Percentiles rank a stretch among this genome's conserved stretches.
phyloP scores from a whole-genome alignment of 2,113 vertebrate genomes.

The Tachysurus fulvidraco region DNA sequence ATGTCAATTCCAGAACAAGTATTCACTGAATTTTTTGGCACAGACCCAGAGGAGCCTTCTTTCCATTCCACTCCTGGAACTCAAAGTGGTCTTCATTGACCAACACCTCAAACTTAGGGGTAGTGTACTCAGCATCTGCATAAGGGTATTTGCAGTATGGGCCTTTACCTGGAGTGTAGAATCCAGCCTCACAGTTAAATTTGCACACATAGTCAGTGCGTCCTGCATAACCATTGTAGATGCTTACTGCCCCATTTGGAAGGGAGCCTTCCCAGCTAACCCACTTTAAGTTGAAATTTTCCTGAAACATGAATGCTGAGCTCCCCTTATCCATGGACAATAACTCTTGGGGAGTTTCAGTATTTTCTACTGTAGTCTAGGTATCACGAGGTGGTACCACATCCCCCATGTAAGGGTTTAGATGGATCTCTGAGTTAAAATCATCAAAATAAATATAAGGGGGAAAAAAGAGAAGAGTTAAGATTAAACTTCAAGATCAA shows the following conservation, averaged over 20 bases:
- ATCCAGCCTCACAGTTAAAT: constrained; percentile 55
- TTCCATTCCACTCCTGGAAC: constrained; percentile 55
- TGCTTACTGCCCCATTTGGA: constrained; percentile 52
- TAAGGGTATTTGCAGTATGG: constrained; percentile 58
- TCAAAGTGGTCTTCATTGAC: constrained; percentile 58
- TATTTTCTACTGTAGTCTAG: constrained; percentile 5
- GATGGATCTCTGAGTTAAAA: constrained; percentile 51
- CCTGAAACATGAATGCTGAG: constrained; percentile 43
- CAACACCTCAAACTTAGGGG: constrained; percentile 51
- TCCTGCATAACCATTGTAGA: constrained; percentile 57
- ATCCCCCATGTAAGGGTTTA: constrained; percentile 59
- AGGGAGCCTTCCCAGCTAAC: constrained; percentile 51
- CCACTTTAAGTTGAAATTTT: constrained; percentile 58
- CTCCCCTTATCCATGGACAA: background rate
- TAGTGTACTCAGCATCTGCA: constrained; percentile 45
- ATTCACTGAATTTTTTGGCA: constrained; percentile 46
- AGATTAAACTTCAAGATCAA: no score
- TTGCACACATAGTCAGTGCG: constrained; percentile 58
- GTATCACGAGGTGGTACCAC: constrained; percentile 58
- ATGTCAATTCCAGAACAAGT: constrained; percentile 34
- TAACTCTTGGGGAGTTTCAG: constrained; percentile 21
- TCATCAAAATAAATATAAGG: background rate
- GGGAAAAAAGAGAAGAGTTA: background rate
- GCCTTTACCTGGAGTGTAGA: constrained; percentile 54
- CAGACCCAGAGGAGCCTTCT: constrained; percentile 45